Evolutionary conservation across 2,113 vertebrate genomes (phyloP), one percentile per base, ranked within the genome.

Genomic region (Labrus mixtus): DNA sequence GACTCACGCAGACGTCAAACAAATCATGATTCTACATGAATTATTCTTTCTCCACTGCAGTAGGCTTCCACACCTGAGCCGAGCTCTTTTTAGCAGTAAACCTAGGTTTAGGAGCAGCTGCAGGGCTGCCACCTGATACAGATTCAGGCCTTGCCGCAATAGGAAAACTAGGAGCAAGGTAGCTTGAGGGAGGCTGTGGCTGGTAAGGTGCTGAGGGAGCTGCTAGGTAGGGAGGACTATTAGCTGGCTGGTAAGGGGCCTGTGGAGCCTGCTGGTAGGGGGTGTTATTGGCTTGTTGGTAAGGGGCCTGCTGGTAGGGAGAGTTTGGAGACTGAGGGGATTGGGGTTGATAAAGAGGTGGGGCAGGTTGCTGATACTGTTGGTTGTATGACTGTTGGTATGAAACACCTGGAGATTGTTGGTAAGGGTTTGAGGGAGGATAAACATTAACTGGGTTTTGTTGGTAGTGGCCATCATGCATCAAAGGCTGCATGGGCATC

Each of bases 51-150:
- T 94, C 95, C 67, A 86, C 94, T 51, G 87, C 64, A 4, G 95
- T 89, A 39, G 98, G 97, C 91, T 97, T 98, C 98, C 98, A 99
- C 93, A 99, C 97, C 94, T 98, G 97, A 78, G 95, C 96, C 60
- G 92, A 92, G 94, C 95, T 56, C 92, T 96, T 99, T 95, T 97
- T 98, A 81, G 98, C 98, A 39, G 95, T 97, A 91, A 99, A 99
- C 85, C 95, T 99, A 69, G 98, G 98, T 93, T 95, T 96, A 0
- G 98, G 98, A 72, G 97, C 96, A 75, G 95, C 92, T 82, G 79
- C 88, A 78, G 93, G 70, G 68, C 90, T 92, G 48, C 94, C 10
- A 90, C 89, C 76, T 82, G 89, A 82, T 59, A 10, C 86, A 36
- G 94, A 91, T 79, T 96, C 95, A 46, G 94, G 95, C 93, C 95